phyloP scores from a whole-genome alignment of 2,113 vertebrate species.

The Pampusana beccarii region DNA sequence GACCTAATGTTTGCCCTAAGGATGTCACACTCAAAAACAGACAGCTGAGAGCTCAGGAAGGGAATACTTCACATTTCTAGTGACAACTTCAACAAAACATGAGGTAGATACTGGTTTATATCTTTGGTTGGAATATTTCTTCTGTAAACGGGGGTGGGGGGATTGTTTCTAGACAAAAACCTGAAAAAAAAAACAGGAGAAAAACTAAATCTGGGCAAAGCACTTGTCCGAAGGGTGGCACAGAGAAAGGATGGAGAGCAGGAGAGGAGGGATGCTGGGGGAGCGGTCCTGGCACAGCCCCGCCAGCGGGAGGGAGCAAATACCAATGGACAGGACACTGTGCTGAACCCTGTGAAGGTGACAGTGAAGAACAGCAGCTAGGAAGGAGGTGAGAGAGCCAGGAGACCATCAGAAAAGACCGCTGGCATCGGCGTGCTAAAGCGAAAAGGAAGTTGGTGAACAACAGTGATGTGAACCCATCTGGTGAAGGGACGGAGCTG shows the following conservation, averaged over 20 bases:
- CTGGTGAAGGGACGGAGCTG: neutral
- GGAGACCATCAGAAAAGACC: neutral
- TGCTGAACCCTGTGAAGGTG: neutral
- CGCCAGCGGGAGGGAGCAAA: accelerated
- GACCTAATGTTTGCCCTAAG: neutral
- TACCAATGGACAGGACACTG: accelerated
- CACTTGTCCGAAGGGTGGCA: accelerated
- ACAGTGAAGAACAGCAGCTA: neutral
- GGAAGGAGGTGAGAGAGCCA: neutral
- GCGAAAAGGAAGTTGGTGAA: neutral
- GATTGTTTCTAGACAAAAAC: neutral
- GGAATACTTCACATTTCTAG: neutral
- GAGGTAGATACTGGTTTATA: neutral
- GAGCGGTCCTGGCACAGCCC: neutral
- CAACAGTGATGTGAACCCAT: neutral
- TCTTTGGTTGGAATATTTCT: neutral
- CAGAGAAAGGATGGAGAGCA: neutral
- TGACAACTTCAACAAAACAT: neutral
- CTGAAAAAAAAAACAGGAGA: neutral
- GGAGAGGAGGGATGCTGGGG: neutral
- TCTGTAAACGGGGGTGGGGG: neutral
- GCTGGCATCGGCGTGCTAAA: neutral
- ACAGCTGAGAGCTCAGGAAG: neutral
- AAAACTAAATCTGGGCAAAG: neutral
- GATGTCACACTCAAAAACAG: neutral